Base-by-base conservation (phyloP, 2,888 invertebrate genomes). In the Ectemnius cavifrons region DNA sequence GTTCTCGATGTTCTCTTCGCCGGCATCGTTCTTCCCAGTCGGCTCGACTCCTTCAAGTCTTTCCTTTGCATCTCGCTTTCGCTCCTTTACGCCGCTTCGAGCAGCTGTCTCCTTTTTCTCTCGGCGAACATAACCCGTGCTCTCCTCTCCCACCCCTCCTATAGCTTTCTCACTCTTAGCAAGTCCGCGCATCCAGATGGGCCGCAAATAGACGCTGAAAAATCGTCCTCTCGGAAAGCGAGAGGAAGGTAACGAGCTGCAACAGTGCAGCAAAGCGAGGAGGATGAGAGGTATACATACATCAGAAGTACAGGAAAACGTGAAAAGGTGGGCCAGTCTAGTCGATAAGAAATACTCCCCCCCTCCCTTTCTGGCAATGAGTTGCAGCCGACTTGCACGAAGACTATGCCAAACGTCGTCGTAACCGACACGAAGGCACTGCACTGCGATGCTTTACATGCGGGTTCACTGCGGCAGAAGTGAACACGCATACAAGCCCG, bases 331-430 rank as follows among this genome's bases (percentile, higher is more conserved):
- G 8, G 8, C 14, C 18, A 64, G 45, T 18, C 49, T 47, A 45
- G 56, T 5, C 16, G 28, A 16, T 28, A n/a, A 59, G n/a, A 14
- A 52, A 5, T 52, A 47, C 47, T 47, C 2, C 13, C 2, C 13
- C 47, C 13, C 47, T 47, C 47, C 47, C 23, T 23, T 23, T 23
- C 23, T 23, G 23, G 23, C 23, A 23, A 23, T 11, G 37, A 59
- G 75, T 73, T 78, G 78, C 71, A 72, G 62, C 69, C 67, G 63
- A 61, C 70, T 49, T 72, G 78, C 70, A 71, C 81, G 79, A 81
- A 75, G 77, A 71, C 77, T 77, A 78, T 79, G 84, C 82, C 82
- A 84, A 83, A 83, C 78, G 84, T 84, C 78, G 84, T 84, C 82
- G 73, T 67, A 58, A 74, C 71, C 74, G 57, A 72, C 77, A 73